Evolutionary conservation across 2,113 vertebrate species (phyloP).

Genomic region (Pituophis catenifer): DNA sequence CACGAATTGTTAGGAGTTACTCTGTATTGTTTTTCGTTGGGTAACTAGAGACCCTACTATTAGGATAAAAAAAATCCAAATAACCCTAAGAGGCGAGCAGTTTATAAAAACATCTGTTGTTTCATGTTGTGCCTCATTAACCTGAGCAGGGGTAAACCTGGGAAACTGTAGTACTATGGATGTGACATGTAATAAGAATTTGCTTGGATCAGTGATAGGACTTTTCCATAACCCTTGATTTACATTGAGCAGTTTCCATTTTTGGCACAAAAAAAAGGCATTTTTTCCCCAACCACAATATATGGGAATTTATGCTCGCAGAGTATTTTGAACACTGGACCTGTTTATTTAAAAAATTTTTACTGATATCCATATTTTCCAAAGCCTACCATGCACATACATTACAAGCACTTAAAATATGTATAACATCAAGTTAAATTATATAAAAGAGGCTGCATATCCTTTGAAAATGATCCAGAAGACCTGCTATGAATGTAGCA

Average conservation of each 20-base stretch:
- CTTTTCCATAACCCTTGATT: neutral
- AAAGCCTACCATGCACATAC: neutral
- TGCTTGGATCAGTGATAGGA: neutral
- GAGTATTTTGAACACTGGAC: neutral
- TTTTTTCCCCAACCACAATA: neutral
- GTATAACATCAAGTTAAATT: neutral
- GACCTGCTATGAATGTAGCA: neutral
- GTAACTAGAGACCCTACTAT: neutral
- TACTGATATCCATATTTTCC: neutral
- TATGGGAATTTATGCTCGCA: neutral
- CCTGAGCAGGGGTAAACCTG: neutral
- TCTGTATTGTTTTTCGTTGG: neutral
- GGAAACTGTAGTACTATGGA: neutral
- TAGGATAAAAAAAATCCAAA: neutral
- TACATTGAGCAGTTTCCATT: neutral
- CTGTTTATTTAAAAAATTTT: constrained; percentile 5
- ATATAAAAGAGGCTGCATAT: neutral
- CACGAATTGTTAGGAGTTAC: neutral
- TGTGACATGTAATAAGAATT: neutral
- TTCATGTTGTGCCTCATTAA: neutral
- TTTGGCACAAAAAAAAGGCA: constrained; percentile 14
- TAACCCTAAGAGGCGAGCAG: neutral
- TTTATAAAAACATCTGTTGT: neutral
- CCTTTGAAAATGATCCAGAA: neutral
- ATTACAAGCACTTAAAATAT: constrained; percentile 29